Percentiles rank a stretch among this genome's conserved stretches.
phyloP scores from a whole-genome alignment of 2,113 vertebrate species.

The Plestiodon gilberti region DNA sequence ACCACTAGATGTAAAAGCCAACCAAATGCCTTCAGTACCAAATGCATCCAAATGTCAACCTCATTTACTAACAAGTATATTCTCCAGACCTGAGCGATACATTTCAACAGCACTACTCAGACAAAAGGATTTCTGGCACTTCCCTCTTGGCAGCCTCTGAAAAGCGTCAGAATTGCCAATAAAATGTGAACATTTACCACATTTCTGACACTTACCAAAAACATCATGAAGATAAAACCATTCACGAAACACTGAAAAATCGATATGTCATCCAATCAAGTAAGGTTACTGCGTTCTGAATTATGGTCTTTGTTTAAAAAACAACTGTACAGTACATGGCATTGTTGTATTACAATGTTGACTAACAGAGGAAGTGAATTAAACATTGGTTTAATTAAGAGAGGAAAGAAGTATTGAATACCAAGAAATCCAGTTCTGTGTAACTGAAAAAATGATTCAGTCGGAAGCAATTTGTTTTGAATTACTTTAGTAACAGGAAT shows the following conservation, averaged over 20 bases:
- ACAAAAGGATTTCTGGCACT: neutral
- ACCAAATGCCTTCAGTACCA: too few relatives aligned
- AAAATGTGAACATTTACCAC: neutral
- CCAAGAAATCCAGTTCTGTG: neutral
- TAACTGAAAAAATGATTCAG: neutral
- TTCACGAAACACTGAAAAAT: neutral
- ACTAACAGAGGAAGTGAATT: neutral
- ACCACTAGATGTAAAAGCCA: too few relatives aligned
- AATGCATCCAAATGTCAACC: too few relatives aligned
- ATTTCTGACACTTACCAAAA: neutral
- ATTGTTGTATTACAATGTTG: neutral
- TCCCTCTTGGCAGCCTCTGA: neutral
- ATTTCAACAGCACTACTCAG: too few relatives aligned
- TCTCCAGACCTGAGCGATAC: too few relatives aligned
- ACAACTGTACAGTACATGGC: fast-evolving
- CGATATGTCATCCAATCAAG: too few relatives aligned
- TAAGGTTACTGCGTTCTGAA: neutral
- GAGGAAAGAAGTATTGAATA: neutral
- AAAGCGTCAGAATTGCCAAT: neutral
- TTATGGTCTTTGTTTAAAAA: neutral
- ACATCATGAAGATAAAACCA: neutral
- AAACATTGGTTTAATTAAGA: neutral
- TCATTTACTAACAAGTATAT: too few relatives aligned
- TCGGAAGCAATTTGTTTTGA: neutral
- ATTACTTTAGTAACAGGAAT: neutral